A percentile compares a stretch with the other conserved stretches of the same genome.
Evolutionary conservation across 2,888 invertebrate genomes (phyloP).

Genomic region (Pasiphila rectangulata): DNA sequence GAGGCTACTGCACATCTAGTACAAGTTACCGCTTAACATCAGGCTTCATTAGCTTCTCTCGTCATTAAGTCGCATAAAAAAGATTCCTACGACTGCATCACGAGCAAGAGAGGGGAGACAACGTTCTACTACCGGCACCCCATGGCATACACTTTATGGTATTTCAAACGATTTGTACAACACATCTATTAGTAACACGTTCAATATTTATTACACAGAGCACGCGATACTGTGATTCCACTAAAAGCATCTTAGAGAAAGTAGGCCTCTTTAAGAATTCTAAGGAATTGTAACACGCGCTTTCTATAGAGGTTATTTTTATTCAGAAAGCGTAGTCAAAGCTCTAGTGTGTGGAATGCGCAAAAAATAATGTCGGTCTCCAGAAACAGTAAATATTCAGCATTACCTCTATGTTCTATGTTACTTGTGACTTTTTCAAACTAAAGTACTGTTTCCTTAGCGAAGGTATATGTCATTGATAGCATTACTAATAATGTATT

Average conservation of each 20-base stretch:
- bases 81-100: no score
- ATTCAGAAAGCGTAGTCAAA: conserved; percentile 56
- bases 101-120: no score
- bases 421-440: conserved; percentile 58
- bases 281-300: conserved; percentile 45
- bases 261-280: conserved; percentile 46
- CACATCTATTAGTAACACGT: conserved; percentile 53
- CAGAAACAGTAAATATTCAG: conserved; percentile 25
- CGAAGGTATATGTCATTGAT: conserved; percentile 41
- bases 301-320: conserved; percentile 52
- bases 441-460: conserved; percentile 49
- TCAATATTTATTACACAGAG: conserved; percentile 53
- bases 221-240: conserved; percentile 72
- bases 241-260: conserved; percentile 62
- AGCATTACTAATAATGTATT: no score
- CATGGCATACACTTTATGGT: conserved; percentile 42
- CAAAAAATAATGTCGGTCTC: conserved; percentile 58
- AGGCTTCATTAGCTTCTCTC: no score
- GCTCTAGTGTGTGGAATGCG: conserved; percentile 56
- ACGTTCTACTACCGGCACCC: no score
- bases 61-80: no score
- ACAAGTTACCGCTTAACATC: no score
- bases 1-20: no score
- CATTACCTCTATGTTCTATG: conserved; percentile 21
- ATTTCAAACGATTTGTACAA: conserved; percentile 52